Base-by-base conservation (phyloP, 2,888 invertebrate genomes). In the Caenorhabditis sp. region DNA sequence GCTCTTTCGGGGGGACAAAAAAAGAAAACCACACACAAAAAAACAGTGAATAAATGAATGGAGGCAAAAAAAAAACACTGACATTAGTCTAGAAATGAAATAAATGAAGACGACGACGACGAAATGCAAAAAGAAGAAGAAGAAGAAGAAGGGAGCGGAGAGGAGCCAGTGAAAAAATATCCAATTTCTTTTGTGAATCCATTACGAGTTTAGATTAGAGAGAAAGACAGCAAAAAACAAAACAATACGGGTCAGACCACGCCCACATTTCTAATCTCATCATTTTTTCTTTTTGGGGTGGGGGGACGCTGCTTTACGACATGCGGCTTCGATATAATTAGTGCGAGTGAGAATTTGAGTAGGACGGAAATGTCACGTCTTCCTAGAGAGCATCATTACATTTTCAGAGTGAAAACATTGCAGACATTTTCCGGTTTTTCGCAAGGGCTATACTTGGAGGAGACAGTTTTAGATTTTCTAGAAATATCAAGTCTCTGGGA, bases 21-120 rank as follows among this genome's bases (percentile, higher is more conserved):
- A 43, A 43, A 43, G 14, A 43, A 10, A 43, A 10, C 5, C 36
- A 36, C 36, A 36, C 36, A 36, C 36, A 36, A 14, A 43, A 43
- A 43, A 43, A 43, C 43, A 43, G 43, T 43, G 43, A 43, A 43
- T 43, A 43, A 43, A 43, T 17, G 17, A 43, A 43, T 43, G 43
- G 43, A 43, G 14, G 43, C 12, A 43, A 43, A 43, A 43, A 43
- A 43, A n/a, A n/a, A n/a, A n/a, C n/a, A 43, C 43, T 43, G 43
- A 43, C 43, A 43, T 43, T 43, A 43, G 43, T 43, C 43, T 43
- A 43, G 43, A 43, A 43, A 43, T 43, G 43, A 43, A 43, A 43
- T 43, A 43, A 43, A 43, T 43, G 43, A 43, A 43, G 43, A 43
- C 43, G 43, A 43, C 31, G 31, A 31, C 31, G 31, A 31, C 31